Evolutionary conservation across 2,888 invertebrate genomes (phyloP), one percentile per base, ranked within the genome.

Genomic region (Chymomyza fuscimana): DNA sequence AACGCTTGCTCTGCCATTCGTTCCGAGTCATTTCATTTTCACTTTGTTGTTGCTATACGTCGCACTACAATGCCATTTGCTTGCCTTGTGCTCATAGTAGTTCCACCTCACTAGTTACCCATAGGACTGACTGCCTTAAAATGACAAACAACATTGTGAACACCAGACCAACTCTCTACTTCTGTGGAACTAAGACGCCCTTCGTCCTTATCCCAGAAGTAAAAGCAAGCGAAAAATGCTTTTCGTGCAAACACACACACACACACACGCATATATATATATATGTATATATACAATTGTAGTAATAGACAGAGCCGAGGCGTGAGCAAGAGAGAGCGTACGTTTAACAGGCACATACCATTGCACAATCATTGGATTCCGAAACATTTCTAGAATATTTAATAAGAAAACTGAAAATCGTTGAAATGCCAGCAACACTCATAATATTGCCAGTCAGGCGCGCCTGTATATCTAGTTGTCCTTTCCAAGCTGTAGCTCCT

Each of bases 341-440:
- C 61, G 62, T 46, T 62, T 54, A 12, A 25, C 64, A 32, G 36
- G 69, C 65, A 32, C 87, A 86, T 86, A 87, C 88, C 88, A 86
- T 81, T 88, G 87, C 88, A 88, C 86, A 88, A 88, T 85, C 88
- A 86, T 88, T 86, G 87, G 83, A 88, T 88, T 87, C 88, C 87
- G 80, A 88, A 87, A 89, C 87, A 87, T 87, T 87, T 88, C 88
- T 82, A 80, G 87, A 89, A 87, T 87, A 88, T 87, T 87, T 87
- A 87, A 87, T 87, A 87, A 89, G 87, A 88, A 88, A 88, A 88
- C 88, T 88, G 87, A 82, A 88, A 87, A 88, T 87, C 87, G 87
- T 87, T 89, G 87, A 87, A 87, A 89, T 88, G 87, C 89, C 87
- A 79, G 85, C 85, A 85, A 81, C 87, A 87, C 85, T 86, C 85